Conservation (phyloP, 2,888 invertebrate genomes). For the Deroplatys truncata region DNA sequence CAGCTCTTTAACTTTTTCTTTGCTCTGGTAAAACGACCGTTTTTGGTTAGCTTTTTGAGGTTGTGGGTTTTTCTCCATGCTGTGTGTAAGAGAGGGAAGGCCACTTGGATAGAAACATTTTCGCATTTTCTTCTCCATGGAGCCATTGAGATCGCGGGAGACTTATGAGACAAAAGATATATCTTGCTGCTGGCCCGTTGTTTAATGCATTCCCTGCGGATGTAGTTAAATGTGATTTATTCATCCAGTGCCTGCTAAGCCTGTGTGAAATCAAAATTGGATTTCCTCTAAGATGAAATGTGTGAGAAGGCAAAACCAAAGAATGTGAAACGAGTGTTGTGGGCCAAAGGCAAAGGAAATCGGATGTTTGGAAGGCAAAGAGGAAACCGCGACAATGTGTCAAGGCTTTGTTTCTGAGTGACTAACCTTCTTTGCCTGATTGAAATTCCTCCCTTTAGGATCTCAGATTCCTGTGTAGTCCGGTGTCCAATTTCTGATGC, state of each 20-base stretch:
- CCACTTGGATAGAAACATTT: not conserved
- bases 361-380: not conserved
- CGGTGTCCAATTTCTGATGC: not conserved
- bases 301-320: not conserved
- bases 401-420: not conserved
- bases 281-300: not conserved
- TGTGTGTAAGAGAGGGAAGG: not conserved
- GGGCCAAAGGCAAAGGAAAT: not conserved
- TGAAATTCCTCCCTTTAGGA: not conserved
- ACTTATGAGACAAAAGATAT: not conserved
- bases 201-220: not conserved
- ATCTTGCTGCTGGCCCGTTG: not conserved
- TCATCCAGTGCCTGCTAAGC: not conserved
- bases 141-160: not conserved
- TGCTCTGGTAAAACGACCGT: too few relatives aligned
- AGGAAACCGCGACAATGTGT: not conserved
- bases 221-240: not conserved
- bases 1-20: too few relatives aligned
- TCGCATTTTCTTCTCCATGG: not conserved
- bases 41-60: too few relatives aligned
- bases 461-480: not conserved
- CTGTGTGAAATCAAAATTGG: not conserved
- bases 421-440: not conserved
- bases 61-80: too few relatives aligned
- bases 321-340: not conserved